Evolutionary conservation across 1,140 invertebrate species (phyloP).

Genomic region (Camponotus pennsylvanicus): DNA sequence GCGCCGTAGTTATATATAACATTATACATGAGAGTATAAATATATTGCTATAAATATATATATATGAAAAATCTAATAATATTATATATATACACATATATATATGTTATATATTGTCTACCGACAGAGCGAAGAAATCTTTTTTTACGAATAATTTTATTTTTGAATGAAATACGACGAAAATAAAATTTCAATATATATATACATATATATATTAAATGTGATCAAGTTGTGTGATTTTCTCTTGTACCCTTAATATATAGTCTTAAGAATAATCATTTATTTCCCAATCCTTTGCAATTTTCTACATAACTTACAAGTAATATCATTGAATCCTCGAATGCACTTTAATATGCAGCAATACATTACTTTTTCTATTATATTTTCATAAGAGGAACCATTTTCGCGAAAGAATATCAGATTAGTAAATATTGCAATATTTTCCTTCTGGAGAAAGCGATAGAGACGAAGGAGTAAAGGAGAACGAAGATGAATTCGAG

Average conservation of each 20-base stretch:
- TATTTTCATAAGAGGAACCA: neutral
- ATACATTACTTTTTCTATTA: neutral
- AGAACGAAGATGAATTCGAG: slow-evolving; percentile 53
- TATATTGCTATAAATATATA: slow-evolving; percentile 75
- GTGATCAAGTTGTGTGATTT: slow-evolving; percentile 59
- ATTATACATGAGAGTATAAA: slow-evolving; percentile 73
- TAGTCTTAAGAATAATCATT: neutral
- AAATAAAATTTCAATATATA: slow-evolving; percentile 82
- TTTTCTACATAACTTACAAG: neutral
- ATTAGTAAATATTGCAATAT: neutral
- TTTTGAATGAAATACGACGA: slow-evolving; percentile 85
- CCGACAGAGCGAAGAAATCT: slow-evolving; percentile 80
- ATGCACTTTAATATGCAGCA: neutral
- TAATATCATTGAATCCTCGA: neutral
- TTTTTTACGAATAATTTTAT: slow-evolving; percentile 87
- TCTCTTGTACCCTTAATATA: slow-evolving; percentile 11
- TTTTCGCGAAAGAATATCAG: neutral
- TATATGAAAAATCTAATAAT: slow-evolving; percentile 73
- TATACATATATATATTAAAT: slow-evolving; percentile 72
- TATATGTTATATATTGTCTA: slow-evolving; percentile 79
- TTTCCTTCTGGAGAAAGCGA: neutral
- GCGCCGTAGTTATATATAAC: slow-evolving; percentile 66
- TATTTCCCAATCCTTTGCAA: neutral
- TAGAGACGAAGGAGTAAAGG: neutral
- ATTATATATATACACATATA: slow-evolving; percentile 72